phyloP scores from a whole-genome alignment of 35 echinoderm and acorn worm species.

The Apostichopus parvimensis region DNA sequence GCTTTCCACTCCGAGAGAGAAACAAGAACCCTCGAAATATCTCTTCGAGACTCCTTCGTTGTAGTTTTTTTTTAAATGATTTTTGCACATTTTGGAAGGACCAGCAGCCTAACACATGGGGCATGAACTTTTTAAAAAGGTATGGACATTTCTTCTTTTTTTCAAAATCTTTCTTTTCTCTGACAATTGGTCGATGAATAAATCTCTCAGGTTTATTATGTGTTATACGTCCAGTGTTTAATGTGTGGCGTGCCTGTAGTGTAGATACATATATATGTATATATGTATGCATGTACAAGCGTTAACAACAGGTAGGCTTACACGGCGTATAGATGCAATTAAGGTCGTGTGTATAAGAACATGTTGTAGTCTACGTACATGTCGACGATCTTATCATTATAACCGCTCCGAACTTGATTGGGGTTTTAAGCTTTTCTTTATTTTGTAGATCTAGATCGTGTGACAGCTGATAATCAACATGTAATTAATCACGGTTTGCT shows the following conservation, averaged over 20 bases:
- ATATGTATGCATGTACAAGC: not conserved
- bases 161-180: not conserved
- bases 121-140: conserved; percentile 64
- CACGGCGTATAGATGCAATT: not conserved
- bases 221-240: not conserved
- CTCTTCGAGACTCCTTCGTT: not conserved
- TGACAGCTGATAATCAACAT: conserved; percentile 2
- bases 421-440: no score
- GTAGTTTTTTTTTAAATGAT: not conserved
- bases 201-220: not conserved
- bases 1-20: not conserved
- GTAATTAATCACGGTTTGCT: not conserved
- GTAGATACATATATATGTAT: not conserved
- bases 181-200: not conserved
- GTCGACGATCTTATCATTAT: not conserved
- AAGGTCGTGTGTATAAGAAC: not conserved
- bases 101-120: conserved; percentile 48
- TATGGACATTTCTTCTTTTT: conserved; percentile 1
- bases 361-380: not conserved
- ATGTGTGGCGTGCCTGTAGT: not conserved
- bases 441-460: not conserved
- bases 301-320: conserved; percentile 1
- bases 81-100: conserved; percentile 44
- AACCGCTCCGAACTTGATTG: no score
- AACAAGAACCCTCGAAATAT: not conserved